Conservation (phyloP, 2,113 vertebrate genomes). For the Heterotilapia buettikoferi region DNA sequence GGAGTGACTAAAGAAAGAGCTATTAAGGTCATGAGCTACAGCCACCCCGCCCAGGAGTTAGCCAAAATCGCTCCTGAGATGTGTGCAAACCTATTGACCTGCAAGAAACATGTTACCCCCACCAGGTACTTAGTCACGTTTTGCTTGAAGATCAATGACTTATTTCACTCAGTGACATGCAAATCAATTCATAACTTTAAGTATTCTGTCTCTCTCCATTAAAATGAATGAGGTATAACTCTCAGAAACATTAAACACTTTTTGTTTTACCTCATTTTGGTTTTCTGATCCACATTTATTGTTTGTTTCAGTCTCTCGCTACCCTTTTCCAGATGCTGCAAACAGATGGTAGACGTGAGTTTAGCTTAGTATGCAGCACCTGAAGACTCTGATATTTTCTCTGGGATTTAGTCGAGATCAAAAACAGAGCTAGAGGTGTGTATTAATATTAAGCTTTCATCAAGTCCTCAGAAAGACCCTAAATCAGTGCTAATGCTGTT, state of each 20-base stretch:
- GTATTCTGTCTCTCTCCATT: background rate
- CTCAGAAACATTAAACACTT: background rate
- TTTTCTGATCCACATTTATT: background rate
- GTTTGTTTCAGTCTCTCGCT: background rate
- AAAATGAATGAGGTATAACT: background rate
- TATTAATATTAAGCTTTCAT: background rate
- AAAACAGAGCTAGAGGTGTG: background rate
- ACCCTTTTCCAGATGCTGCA: background rate
- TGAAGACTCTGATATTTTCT: background rate
- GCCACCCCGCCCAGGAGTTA: background rate
- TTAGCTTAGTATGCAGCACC: background rate
- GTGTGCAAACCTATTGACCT: background rate
- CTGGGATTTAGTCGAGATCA: background rate
- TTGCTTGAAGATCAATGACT: background rate
- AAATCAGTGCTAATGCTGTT: background rate
- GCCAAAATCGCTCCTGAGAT: background rate
- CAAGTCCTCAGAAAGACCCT: background rate
- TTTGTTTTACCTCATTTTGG: background rate
- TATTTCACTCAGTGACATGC: background rate
- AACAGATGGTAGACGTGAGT: background rate
- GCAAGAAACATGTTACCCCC: background rate
- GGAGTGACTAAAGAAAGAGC: background rate
- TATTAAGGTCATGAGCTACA: background rate
- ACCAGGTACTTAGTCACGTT: background rate
- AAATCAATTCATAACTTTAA: background rate